Evolutionary conservation across 2,797 vertebrate species (phyloP), one percentile per base, ranked within the genome.

Genomic region (Pyrocephalus nanus): DNA sequence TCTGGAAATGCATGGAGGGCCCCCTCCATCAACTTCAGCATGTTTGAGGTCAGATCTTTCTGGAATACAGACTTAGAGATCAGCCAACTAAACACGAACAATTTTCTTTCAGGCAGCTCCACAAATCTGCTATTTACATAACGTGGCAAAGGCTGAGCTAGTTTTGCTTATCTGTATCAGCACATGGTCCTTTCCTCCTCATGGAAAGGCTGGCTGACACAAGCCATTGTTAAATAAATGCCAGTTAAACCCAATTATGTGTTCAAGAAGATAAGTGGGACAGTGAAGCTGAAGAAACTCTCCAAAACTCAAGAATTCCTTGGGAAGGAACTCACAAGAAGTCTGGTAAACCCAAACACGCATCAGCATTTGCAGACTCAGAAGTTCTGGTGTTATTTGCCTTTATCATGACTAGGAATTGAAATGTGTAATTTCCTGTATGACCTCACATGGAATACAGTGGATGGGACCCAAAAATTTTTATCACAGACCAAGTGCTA

Each of bases 41-140:
- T 1, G 0, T 54, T 65, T 92, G 70, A 86, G 54, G 60, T 71
- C 65, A 78, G 69, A 51, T 54, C 61, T 64, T 89, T 57, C 69
- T 87, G 48, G 48, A 76, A 85, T 45, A 77, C 42, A 83, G 54
- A 78, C 1, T 0, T 48, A 74, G 70, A 95, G 57, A 86, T 70
- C 75, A 87, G 51, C 34, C 76, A 95, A 78, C 81, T 94, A 93
- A 88, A 94, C 58, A 72, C 58, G 80, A 96, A 91, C 83, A 61
- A 69, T 78, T 69, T 88, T 91, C 72, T 58, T 83, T 86, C 3
- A 2, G 73, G 76, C 58, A 65, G 29, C 76, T 75, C 72, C 55
- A 71, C 83, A 90, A 78, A 90, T 76, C 58, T 92, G 53, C 61
- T 92, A 47, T 94, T 93, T 91, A 78, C 58, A 73, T 66, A 78